Evolutionary conservation across 2,113 vertebrate genomes (phyloP).

Genomic region (Chloropsis hardwickii): DNA sequence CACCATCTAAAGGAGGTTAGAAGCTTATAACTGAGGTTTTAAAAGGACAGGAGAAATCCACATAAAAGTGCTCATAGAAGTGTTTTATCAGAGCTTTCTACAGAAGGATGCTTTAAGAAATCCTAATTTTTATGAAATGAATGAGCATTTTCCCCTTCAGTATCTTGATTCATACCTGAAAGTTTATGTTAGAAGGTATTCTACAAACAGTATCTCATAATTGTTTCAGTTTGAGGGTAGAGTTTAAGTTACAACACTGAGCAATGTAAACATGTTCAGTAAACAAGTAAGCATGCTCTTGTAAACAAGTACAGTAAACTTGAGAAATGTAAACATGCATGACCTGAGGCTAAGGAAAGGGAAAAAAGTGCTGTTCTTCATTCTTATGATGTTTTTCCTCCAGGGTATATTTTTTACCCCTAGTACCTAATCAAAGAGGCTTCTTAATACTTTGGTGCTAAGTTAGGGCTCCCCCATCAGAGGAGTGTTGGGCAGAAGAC

Average conservation of each 20-base stretch:
- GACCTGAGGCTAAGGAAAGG: not conserved
- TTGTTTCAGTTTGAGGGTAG: not conserved
- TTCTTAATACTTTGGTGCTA: not conserved
- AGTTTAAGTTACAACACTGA: not conserved
- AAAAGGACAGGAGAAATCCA: not conserved
- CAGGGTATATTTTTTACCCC: not conserved
- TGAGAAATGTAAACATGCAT: not conserved
- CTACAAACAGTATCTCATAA: not conserved
- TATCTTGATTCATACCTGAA: not conserved
- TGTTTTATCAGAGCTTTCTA: not conserved
- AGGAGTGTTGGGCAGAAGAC: not conserved
- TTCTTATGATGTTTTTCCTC: not conserved
- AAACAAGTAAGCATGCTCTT: no score
- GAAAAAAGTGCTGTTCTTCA: not conserved
- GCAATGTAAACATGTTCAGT: not conserved
- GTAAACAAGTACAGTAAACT: not conserved
- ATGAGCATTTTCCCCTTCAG: not conserved
- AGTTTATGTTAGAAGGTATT: not conserved
- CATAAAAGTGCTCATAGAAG: not conserved
- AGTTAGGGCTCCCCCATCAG: not conserved
- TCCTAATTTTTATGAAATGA: not conserved
- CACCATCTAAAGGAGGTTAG: not conserved
- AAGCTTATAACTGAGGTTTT: not conserved
- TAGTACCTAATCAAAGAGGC: not conserved
- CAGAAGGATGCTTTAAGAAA: not conserved